Base-by-base conservation (phyloP, 2,888 invertebrate genomes). In the Epinotia nisella region DNA sequence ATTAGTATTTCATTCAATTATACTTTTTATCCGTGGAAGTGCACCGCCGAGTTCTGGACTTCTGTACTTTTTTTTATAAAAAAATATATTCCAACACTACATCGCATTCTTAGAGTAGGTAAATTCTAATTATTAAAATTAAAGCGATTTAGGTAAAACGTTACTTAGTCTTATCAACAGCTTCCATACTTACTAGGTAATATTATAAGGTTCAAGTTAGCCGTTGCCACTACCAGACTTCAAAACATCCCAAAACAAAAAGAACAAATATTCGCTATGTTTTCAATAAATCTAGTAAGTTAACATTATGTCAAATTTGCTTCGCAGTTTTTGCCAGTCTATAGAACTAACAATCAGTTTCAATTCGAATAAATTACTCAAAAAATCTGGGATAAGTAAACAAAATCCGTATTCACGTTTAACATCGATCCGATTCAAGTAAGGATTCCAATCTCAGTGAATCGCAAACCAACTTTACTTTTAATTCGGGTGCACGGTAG, bases 51-150 rank as follows among this genome's bases (percentile, higher is more conserved):
- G 39, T 55, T 39, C 15, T 39, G 2, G 21, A n/a, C 39, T 21
- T 55, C 65, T 53, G 35, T 35, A n/a, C n/a, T 17, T 53, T 2
- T 35, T 66, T 70, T 45, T 39, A 53, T 69, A 70, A 71, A 75
- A 75, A 75, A 75, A 70, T 75, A 74, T 71, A 71, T 74, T 76
- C 64, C 75, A 74, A 72, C 76, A 76, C 75, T 76, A 76, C 75
- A 75, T 73, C 24, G 67, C 72, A 64, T 74, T 74, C 75, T 74
- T 76, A 76, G 49, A 68, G 11, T 72, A 76, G 53, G 64, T 72
- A 74, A 66, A 62, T 71, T 56, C 71, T 73, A 68, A 67, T 68
- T 74, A 74, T 72, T 76, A 72, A 74, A 71, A 76, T 75, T 76
- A 76, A 75, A 75, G 76, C 75, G 75, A 74, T 73, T 71, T 71